Percentiles rank a stretch among this genome's conserved stretches.
phyloP scores from a whole-genome alignment of 2,888 invertebrate species.

The Smittia aterrima region DNA sequence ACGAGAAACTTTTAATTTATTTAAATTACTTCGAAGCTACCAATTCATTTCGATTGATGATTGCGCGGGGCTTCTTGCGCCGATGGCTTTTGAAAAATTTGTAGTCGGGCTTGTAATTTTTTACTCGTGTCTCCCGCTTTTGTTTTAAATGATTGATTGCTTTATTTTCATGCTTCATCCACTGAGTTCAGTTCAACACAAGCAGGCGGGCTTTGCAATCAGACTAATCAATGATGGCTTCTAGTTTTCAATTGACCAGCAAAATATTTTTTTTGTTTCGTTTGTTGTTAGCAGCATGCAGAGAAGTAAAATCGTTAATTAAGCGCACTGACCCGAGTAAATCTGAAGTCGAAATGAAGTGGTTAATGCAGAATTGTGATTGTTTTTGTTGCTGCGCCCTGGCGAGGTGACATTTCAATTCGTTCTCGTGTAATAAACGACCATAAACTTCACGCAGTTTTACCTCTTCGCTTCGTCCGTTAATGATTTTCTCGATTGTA shows the following conservation, averaged over 20 bases:
- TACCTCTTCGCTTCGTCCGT: neutral
- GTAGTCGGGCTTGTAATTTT: constrained; percentile 4
- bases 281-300: neutral
- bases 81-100: neutral
- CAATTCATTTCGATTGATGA: constrained; percentile 29
- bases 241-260: neutral
- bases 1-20: constrained; percentile 31
- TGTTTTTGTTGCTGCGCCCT: constrained; percentile 29
- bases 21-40: constrained; percentile 31
- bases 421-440: constrained; percentile 11
- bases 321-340: neutral
- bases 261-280: too few relatives aligned
- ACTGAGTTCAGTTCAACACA: neutral
- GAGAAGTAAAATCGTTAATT: neutral
- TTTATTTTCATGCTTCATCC: constrained; percentile 12
- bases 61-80: constrained; percentile 5
- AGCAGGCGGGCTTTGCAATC: neutral
- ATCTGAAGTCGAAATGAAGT: neutral
- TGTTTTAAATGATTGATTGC: constrained; percentile 33
- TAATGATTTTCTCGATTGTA: neutral
- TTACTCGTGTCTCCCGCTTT: constrained; percentile 9
- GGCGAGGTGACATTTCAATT: constrained; percentile 33
- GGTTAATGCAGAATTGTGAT: too few relatives aligned
- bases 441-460: constrained; percentile 13
- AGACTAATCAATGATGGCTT: constrained; percentile 30